phyloP scores from a whole-genome alignment of 2,888 invertebrate genomes.

The Drosophila nigricruria region DNA sequence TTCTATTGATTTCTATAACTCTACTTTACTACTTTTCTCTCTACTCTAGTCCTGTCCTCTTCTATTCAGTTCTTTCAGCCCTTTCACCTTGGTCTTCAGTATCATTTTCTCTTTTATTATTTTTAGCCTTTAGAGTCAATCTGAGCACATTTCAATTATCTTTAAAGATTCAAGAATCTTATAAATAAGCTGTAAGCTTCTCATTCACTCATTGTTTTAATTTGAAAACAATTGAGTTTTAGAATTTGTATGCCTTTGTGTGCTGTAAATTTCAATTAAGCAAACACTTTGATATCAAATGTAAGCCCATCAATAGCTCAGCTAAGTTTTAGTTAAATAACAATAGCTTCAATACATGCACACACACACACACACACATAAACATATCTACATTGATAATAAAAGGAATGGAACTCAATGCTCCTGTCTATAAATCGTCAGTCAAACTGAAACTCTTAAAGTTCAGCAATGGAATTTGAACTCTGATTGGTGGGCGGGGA shows the following conservation, averaged over 20 bases:
- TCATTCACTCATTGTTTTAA: neutral
- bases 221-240: neutral
- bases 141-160: neutral
- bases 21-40: neutral
- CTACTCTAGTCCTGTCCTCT: no score
- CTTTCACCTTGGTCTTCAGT: no score
- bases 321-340: neutral
- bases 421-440: slow-evolving; percentile 42
- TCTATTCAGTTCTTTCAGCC: no score
- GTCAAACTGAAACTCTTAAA: slow-evolving; percentile 51
- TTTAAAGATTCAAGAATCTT: neutral
- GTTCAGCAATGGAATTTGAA: slow-evolving; percentile 44
- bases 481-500: slow-evolving; percentile 1
- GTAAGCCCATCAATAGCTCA: neutral
- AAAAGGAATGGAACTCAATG: neutral
- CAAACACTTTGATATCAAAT: neutral
- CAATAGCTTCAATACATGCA: neutral
- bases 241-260: neutral
- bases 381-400: neutral
- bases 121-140: no score
- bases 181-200: no score
- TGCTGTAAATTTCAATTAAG: slow-evolving; percentile 2
- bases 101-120: no score
- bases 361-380: neutral
- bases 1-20: neutral